Evolutionary conservation across 2,113 vertebrate genomes (phyloP), one percentile per base, ranked within the genome.

Genomic region (Eonycteris spelaea): DNA sequence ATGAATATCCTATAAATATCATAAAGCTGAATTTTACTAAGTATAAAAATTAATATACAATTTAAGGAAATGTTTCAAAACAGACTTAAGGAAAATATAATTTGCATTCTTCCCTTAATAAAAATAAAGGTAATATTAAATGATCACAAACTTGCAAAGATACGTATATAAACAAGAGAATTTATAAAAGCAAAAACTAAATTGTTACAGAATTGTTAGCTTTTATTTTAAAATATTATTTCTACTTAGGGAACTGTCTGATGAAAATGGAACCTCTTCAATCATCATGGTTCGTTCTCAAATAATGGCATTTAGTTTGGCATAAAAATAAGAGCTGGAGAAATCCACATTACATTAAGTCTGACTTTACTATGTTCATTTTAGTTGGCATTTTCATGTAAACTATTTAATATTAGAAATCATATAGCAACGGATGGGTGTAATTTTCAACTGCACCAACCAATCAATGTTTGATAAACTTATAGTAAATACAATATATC

Each of bases 401-500:
- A 95, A 85, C 51, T 83, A 70, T 43, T 89, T 55, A 93, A 87
- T 95, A 90, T 93, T 73, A 80, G 75, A 93, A 86, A 35, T 90
- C 80, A 55, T 35, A 16, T 82, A 84, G 79, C n/a, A 65, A 95
- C n/a, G 93, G 80, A 97, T 19, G 2, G 63, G 14, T 95, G 28
- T 55, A 84, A 90, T 94, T 95, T 97, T 91, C 95, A 95, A 95
- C 48, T 26, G 40, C 8, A 95, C 10, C 40, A 97, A 96, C 12
- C 45, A 96, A 82, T 24, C 45, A 96, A 82, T 24, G 95, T 45
- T 92, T 82, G 85, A 91, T 92, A 97, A 1, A 95, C 78, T 21
- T 85, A 30, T 87, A 33, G 26, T 33, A 86, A 95, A 94, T 92
- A 91, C 22, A 96, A 70, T 21, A 67, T 86, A 88, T 79, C 13